Evolutionary conservation across 1,140 invertebrate species (phyloP), one percentile per base, ranked within the genome.

Genomic region (Drosophila pectinifera): DNA sequence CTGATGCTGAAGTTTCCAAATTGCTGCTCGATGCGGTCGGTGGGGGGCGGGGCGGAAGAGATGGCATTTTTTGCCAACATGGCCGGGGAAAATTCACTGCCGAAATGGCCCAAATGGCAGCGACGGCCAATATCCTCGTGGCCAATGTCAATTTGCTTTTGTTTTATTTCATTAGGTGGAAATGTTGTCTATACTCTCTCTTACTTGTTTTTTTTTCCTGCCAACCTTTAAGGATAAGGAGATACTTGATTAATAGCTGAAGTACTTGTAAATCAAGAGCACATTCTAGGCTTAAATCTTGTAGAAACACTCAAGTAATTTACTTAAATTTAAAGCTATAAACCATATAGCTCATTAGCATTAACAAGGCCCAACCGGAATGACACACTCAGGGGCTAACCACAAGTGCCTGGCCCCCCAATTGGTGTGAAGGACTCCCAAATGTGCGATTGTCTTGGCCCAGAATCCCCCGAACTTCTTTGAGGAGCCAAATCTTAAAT

Each of bases 101-200:
- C 45, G n/a, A 34, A 36, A 42, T 34, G 45, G 26, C 34, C 22
- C 46, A 36, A 14, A 41, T 16, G 24, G 46, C 8, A 51, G 6
- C 28, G 46, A n/a, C 16, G 31, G 38, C 39, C 36, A 55, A 57
- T 70, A 48, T 68, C 62, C 53, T 64, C 58, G 56, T 64, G 64
- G 46, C 28, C 57, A 78, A 59, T 57, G 67, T 41, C 57, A 49
- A 63, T 59, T 82, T 75, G 49, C 55, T 74, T 83, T 84, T 84
- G 76, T 84, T 67, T 72, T 57, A 76, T 84, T 83, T 83, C 57
- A 83, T 83, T 83, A 64, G 79, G 74, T 65, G 56, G 31, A 54
- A 68, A 42, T 49, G 28, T 22, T 36, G 43, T 10, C 31, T 13
- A 26, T 53, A 13, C 24, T 18, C 4, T 11, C 14, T 14, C 5